Evolutionary conservation across 1,140 invertebrate species (phyloP).

Genomic region (Caenorhabditis brenneri): DNA sequence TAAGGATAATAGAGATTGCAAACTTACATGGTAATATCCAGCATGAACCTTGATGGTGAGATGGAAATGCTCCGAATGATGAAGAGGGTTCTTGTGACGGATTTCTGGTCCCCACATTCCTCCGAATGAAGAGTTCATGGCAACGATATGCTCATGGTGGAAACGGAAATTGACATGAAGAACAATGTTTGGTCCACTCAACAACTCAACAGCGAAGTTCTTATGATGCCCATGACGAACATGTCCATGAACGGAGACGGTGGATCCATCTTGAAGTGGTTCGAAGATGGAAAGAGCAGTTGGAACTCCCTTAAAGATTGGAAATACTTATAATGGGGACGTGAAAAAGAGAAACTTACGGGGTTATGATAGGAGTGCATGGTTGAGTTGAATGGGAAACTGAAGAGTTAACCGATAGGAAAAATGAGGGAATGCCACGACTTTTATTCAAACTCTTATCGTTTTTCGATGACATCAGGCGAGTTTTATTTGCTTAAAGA

Average conservation of each 20-base stretch:
- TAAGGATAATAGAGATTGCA: neutral
- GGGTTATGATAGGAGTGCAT: conserved; percentile 52
- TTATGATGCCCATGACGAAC: conserved; percentile 48
- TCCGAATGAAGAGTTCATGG: conserved; percentile 49
- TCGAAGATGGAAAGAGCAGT: conserved; percentile 45
- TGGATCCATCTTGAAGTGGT: conserved; percentile 47
- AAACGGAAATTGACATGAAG: conserved; percentile 55
- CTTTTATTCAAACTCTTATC: conserved; percentile 41
- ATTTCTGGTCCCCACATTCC: conserved; percentile 50
- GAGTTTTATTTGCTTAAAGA: conserved; percentile 41
- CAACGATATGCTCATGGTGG: conserved; percentile 44
- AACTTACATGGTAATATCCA: conserved; percentile 43
- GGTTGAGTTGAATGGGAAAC: neutral
- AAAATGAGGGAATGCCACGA: neutral
- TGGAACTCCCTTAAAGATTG: conserved; percentile 43
- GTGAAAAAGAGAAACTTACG: conserved; percentile 16
- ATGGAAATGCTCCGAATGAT: conserved; percentile 48
- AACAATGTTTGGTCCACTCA: conserved; percentile 52
- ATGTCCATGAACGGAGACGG: conserved; percentile 45
- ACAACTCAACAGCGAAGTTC: conserved; percentile 48
- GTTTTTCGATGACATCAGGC: conserved; percentile 27
- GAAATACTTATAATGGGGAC: neutral
- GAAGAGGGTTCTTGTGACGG: conserved; percentile 46
- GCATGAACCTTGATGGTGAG: conserved; percentile 33
- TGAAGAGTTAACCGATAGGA: neutral